A percentile compares a stretch with the other conserved stretches of the same genome.
Conservation (phyloP, 64 coral and sea anemone genomes). For the Dendronephthya gigantea region DNA sequence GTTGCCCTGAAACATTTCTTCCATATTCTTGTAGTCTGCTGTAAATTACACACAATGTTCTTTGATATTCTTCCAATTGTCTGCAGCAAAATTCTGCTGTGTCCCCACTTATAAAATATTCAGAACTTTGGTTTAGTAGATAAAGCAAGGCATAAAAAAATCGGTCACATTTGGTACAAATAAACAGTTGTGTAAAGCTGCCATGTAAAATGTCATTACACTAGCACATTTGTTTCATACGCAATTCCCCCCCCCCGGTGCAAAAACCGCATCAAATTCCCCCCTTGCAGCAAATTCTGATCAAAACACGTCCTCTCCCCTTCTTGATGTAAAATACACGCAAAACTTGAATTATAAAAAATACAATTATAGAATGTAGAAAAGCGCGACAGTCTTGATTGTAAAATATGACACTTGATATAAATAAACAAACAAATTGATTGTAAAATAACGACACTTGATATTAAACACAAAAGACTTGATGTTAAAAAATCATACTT, state of each 20-base stretch:
- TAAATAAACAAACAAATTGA: neutral
- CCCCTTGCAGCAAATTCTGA: neutral
- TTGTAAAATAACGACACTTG: neutral
- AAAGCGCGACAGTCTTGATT: too few species aligned
- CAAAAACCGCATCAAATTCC: neutral
- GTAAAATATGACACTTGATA: too few species aligned
- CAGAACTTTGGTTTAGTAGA: slow-evolving; percentile 1
- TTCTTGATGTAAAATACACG: too few species aligned
- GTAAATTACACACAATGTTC: neutral
- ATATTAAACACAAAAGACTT: neutral
- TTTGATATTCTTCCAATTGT: slow-evolving; percentile 13
- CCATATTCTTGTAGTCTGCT: neutral
- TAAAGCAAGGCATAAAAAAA: neutral
- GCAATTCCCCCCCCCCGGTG: too few species aligned
- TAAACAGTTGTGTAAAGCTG: slow-evolving; percentile 2
- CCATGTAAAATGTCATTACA: neutral
- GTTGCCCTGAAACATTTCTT: neutral
- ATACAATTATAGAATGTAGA: too few species aligned
- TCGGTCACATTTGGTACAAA: neutral
- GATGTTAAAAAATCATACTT: neutral
- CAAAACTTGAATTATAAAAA: too few species aligned
- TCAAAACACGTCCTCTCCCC: too few species aligned
- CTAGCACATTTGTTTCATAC: neutral
- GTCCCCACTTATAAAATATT: neutral
- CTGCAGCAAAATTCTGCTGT: neutral